A percentile compares a stretch with the other conserved stretches of the same genome.
Evolutionary conservation across 2,113 vertebrate species (phyloP).

Genomic region (Rhabdomys dilectus): DNA sequence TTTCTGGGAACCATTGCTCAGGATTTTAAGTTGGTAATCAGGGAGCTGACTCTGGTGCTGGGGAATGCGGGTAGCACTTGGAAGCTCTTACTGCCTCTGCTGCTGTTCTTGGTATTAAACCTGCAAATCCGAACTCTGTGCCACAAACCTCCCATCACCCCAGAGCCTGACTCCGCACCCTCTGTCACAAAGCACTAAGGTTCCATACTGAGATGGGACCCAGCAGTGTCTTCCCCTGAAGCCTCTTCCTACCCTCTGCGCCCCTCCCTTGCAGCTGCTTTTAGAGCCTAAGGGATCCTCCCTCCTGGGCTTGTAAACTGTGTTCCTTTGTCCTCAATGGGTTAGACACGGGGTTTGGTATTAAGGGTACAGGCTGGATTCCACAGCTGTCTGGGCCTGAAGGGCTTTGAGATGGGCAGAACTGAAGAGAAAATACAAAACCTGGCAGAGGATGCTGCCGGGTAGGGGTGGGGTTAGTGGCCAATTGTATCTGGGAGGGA

Average conservation of each 20-base stretch:
- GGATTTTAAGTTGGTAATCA: not conserved
- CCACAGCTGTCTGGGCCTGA: not conserved
- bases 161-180: not conserved
- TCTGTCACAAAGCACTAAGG: rapidly evolving
- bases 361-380: not conserved
- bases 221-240: not conserved
- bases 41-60: not conserved
- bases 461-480: not conserved
- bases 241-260: not conserved
- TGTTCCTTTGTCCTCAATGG: too few species aligned
- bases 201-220: not conserved
- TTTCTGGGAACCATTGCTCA: not conserved
- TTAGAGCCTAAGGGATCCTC: not conserved
- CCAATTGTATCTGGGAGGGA: not conserved
- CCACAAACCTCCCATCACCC: not conserved
- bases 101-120: not conserved
- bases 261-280: not conserved
- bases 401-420: not conserved
- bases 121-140: rapidly evolving
- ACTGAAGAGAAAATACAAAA: not conserved
- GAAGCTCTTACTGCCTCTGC: not conserved
- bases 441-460: rapidly evolving
- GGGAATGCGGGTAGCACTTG: not conserved
- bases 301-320: not conserved
- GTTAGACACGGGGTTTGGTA: not conserved